Evolutionary conservation across 2,113 vertebrate species (phyloP), one percentile per base, ranked within the genome.

Genomic region (Leucoraja erinaceus): DNA sequence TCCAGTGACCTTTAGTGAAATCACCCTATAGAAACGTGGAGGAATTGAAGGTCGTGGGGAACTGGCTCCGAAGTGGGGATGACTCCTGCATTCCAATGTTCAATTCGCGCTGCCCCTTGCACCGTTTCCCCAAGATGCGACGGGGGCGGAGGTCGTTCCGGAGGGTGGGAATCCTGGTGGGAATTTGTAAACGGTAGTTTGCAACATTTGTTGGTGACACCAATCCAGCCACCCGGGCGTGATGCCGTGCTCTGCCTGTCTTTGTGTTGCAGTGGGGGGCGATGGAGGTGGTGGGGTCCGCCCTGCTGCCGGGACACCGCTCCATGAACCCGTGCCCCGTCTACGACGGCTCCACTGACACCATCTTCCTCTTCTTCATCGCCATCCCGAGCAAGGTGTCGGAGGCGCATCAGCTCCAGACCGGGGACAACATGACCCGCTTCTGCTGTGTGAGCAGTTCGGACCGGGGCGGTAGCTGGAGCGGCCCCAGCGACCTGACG

Each of bases 301-400:
- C 98, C 0, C 94, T 93, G 0, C 96, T 99, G 94, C 95, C 95
- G 18, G 97, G 97, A 70, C 97, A 98, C 93, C 96, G 99, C 0
- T 99, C 99, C 0, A 99, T 99, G 99, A 99, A 99, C 94, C 98
- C 98, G 5, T 99, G 98, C 92, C 99, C 99, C 0, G 96, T 99
- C 94, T 98, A 97, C 0, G 98, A 99, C 0, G 96, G 97, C 61
- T 95, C 96, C 94, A 97, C 97, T 0, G 97, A 97, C 90, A 97
- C 97, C 93, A 95, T 98, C 93, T 97, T 97, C 95, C 96, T 97
- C 28, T 96, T 97, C 95, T 97, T 97, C 95, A 96, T 97, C 92
- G 96, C 96, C 0, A 96, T 97, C 75, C 94, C 95, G 74, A 98
- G 98, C 77, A 97, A 96, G 94, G 98, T 97, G 0, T 96, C 98